These are phyloP conservation scores for Babyrousa celebensis DNA, from an alignment of 2,797 vertebrate species.

Conservation along the genomic window DNA sequence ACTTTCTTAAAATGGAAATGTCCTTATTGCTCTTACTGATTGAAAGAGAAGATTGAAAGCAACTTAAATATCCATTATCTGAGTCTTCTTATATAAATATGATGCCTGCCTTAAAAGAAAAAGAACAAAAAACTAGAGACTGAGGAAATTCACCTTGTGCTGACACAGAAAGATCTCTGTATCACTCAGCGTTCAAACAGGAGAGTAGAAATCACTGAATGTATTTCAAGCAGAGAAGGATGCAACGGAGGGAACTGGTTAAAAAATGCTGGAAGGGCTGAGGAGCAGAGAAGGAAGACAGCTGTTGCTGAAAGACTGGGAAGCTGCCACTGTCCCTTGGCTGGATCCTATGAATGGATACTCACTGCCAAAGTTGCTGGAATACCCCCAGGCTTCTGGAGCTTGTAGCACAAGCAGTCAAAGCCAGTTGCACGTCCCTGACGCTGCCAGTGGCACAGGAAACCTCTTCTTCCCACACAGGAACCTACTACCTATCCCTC, in stretches of 20 bases:
- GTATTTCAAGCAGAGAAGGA: not conserved
- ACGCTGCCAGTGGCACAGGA: not conserved
- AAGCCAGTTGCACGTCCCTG: not conserved
- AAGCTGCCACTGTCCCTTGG: not conserved
- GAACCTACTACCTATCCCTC: not conserved
- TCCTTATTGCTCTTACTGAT: not conserved
- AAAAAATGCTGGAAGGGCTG: not conserved
- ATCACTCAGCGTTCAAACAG: not conserved
- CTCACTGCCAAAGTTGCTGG: not conserved
- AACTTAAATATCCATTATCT: not conserved
- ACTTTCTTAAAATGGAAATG: conserved; percentile 47
- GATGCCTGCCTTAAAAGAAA: not conserved
- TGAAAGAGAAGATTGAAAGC: conserved; percentile 7
- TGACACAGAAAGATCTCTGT: not conserved
- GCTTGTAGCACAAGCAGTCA: not conserved
- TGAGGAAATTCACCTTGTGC: not conserved
- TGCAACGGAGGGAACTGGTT: not conserved
- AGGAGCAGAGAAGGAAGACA: not conserved
- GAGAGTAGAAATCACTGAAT: not conserved
- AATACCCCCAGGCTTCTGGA: not conserved
- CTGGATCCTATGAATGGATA: not conserved
- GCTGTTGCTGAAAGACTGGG: not conserved
- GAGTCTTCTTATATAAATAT: not conserved
- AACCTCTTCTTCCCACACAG: not conserved
- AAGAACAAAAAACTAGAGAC: not conserved